Percentiles rank a stretch among this genome's conserved stretches.
Conservation (phyloP, 2,888 invertebrate species). For the Galerucella calmariensis region DNA sequence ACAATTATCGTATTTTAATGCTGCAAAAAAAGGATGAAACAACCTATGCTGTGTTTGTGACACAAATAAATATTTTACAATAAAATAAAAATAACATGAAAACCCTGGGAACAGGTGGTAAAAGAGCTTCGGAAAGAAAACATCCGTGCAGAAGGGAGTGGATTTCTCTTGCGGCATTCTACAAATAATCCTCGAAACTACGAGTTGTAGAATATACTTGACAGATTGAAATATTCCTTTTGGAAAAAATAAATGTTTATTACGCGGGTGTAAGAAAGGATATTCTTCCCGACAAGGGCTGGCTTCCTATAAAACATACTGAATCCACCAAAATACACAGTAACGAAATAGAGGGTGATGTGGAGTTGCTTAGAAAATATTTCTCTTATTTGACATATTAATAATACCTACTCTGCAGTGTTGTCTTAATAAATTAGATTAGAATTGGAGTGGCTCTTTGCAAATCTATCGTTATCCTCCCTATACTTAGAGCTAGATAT, state of each 20-base stretch:
- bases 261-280: slow-evolving; percentile 36
- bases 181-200: slow-evolving; percentile 57
- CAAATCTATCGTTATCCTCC: too few species aligned
- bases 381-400: too few species aligned
- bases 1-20: background rate
- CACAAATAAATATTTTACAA: background rate
- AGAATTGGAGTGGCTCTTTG: too few species aligned
- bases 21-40: too few species aligned
- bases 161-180: slow-evolving; percentile 57
- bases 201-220: slow-evolving; percentile 58
- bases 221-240: slow-evolving; percentile 55
- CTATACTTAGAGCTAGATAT: too few species aligned
- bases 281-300: slow-evolving; percentile 30
- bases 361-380: too few species aligned
- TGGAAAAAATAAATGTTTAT: slow-evolving; percentile 48
- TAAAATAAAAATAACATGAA: too few species aligned
- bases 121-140: slow-evolving; percentile 30
- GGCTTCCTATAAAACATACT: background rate
- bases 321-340: too few species aligned
- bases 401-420: too few species aligned
- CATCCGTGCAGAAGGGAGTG: slow-evolving; percentile 52
- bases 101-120: slow-evolving; percentile 27
- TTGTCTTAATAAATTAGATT: too few species aligned
- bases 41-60: background rate
- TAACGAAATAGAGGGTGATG: too few species aligned